Evolutionary conservation across 1,140 invertebrate species (phyloP).

Genomic region (Drosophila subpulchrella): DNA sequence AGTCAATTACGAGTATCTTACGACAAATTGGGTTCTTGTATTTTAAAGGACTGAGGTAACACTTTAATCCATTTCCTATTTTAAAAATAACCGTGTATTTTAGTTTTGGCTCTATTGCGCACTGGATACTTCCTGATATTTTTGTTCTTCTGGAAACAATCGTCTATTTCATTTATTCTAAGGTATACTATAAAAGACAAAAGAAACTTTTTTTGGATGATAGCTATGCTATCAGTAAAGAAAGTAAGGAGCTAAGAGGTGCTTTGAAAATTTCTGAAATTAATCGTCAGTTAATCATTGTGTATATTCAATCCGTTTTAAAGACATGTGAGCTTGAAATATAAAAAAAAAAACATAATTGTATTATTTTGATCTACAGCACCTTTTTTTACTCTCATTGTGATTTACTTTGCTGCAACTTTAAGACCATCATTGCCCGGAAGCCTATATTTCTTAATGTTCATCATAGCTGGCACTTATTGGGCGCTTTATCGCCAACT

Average conservation of each 20-base stretch:
- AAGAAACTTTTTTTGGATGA: conserved; percentile 27
- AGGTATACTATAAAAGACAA: conserved; percentile 8
- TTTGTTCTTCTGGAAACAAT: conserved; percentile 85
- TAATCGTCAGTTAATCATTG: conserved; percentile 52
- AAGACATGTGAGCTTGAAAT: conserved; percentile 47
- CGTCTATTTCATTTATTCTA: conserved; percentile 83
- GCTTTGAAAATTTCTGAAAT: conserved; percentile 39
- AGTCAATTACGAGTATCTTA: conserved; percentile 6
- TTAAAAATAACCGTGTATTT: neutral
- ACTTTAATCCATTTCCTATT: neutral
- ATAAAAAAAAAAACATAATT: neutral
- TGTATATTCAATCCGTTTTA: conserved; percentile 52
- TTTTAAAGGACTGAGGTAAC: conserved; percentile 50
- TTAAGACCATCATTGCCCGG: conserved; percentile 92
- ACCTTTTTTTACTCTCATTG: conserved; percentile 89
- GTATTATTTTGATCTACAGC: conserved; percentile 84
- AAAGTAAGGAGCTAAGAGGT: conserved; percentile 71
- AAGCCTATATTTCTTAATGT: conserved; percentile 93
- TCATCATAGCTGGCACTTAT: conserved; percentile 93
- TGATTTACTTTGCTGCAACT: conserved; percentile 91
- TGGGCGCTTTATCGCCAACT: conserved; percentile 92
- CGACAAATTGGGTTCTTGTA: conserved; percentile 52
- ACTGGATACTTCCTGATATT: conserved; percentile 88
- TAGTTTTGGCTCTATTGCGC: conserved; percentile 32
- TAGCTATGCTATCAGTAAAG: conserved; percentile 69